Evolutionary conservation across 1,140 invertebrate genomes (phyloP).

Genomic region (Maconellicoccus hirsutus): DNA sequence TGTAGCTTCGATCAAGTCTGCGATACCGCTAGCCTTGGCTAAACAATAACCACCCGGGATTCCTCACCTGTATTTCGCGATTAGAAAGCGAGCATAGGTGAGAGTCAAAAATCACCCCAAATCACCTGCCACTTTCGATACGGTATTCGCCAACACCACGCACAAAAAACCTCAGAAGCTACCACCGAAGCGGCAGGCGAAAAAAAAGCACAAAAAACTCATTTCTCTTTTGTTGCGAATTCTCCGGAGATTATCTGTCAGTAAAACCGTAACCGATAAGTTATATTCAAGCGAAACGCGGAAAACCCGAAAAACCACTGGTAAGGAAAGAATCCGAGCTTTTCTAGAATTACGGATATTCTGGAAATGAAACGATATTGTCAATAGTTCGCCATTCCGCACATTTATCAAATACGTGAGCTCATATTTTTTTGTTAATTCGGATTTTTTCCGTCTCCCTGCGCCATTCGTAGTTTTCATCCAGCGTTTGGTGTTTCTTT

Average conservation of each 20-base stretch:
- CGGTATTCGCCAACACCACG: too few relatives aligned
- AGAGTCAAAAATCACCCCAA: too few relatives aligned
- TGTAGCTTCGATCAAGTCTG: too few relatives aligned
- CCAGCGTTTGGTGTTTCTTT: too few relatives aligned
- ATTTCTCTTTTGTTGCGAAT: slow-evolving; percentile 9
- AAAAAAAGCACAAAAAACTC: not conserved
- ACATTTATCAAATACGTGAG: slow-evolving; percentile 4
- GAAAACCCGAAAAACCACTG: slow-evolving; percentile 7
- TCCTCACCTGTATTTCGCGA: too few relatives aligned
- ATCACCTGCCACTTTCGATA: too few relatives aligned
- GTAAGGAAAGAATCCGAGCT: slow-evolving; percentile 2
- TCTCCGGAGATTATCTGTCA: slow-evolving; percentile 7
- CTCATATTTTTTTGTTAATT: not conserved
- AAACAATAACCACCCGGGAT: too few relatives aligned
- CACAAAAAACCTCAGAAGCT: too few relatives aligned
- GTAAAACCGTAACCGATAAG: slow-evolving; percentile 7
- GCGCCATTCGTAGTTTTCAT: too few relatives aligned
- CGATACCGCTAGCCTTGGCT: too few relatives aligned
- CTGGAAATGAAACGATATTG: slow-evolving; percentile 8
- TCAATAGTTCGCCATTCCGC: slow-evolving; percentile 7
- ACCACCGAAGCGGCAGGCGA: not conserved
- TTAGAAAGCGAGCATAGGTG: too few relatives aligned
- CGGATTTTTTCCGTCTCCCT: not conserved
- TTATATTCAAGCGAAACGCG: slow-evolving; percentile 2
- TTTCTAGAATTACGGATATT: slow-evolving; percentile 9